Conservation (phyloP, 2,797 vertebrate genomes). For the Cuniculus paca region DNA sequence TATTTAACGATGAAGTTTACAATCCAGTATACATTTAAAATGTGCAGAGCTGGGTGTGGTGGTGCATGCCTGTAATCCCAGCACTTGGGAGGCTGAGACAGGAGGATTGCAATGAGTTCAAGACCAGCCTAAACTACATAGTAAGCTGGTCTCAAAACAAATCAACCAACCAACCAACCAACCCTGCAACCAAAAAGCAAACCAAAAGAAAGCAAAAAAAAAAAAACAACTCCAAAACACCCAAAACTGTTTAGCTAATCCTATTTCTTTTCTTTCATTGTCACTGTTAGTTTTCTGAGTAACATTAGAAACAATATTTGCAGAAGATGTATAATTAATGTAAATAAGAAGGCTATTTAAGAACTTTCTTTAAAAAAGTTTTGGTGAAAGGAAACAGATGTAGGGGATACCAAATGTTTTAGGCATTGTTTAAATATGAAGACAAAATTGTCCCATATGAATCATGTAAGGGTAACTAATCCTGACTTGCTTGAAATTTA, state of each 20-base stretch:
- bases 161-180: not conserved
- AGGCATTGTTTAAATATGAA: constrained; percentile 7
- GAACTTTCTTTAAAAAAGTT: not conserved
- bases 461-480: constrained; percentile 25
- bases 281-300: not conserved
- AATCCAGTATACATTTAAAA: constrained; percentile 5
- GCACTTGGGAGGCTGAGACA: not conserved
- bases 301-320: constrained; percentile 15
- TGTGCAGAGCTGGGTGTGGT: not conserved
- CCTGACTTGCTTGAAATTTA: not conserved
- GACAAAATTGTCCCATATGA: not conserved
- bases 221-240: not conserved
- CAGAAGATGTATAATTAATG: not conserved
- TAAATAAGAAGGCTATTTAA: not conserved
- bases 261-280: not conserved
- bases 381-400: not conserved
- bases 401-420: not conserved
- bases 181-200: too few species aligned
- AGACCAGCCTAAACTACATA: not conserved
- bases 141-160: not conserved
- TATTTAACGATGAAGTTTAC: not conserved
- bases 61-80: not conserved
- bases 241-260: constrained; percentile 7
- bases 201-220: too few species aligned
- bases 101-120: not conserved